Conservation (phyloP, 1,140 invertebrate species). For the Plectrocnemia conspersa region DNA sequence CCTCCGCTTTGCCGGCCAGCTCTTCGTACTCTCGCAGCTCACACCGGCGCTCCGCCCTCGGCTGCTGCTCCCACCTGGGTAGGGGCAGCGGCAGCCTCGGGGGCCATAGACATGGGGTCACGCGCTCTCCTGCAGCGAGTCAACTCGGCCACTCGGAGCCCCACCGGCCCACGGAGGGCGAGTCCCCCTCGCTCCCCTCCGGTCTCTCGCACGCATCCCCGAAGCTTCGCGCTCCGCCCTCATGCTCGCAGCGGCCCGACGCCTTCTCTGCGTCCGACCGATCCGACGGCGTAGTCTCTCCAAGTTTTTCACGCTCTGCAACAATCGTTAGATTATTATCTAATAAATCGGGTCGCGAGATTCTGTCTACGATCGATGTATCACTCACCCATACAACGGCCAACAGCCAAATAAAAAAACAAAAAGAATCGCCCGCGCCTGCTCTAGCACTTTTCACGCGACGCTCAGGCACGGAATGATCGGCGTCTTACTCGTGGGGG, state of each 20-base stretch:
- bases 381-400: slow-evolving; percentile 54
- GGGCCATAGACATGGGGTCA: slow-evolving; percentile 63
- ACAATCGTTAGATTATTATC: slow-evolving; percentile 10
- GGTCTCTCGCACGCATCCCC: slow-evolving; percentile 64
- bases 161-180: slow-evolving; percentile 77
- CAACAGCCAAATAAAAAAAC: slow-evolving; percentile 54
- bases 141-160: slow-evolving; percentile 89
- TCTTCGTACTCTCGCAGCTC: slow-evolving; percentile 60
- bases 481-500: slow-evolving; percentile 37
- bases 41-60: slow-evolving; percentile 59
- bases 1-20: slow-evolving; percentile 69
- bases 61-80: slow-evolving; percentile 60
- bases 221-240: slow-evolving; percentile 45
- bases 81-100: slow-evolving; percentile 57
- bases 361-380: neutral
- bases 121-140: slow-evolving; percentile 70
- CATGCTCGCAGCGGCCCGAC: slow-evolving; percentile 39
- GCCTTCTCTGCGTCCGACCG: slow-evolving; percentile 47
- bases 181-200: slow-evolving; percentile 70
- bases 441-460: slow-evolving; percentile 39
- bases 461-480: slow-evolving; percentile 46
- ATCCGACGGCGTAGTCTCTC: slow-evolving; percentile 50
- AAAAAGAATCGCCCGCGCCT: slow-evolving; percentile 44
- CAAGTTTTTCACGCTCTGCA: slow-evolving; percentile 62
- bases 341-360: neutral